Evolutionary conservation across 2,113 vertebrate genomes (phyloP), one percentile per base, ranked within the genome.

Genomic region (Malurus alboscapulatus): DNA sequence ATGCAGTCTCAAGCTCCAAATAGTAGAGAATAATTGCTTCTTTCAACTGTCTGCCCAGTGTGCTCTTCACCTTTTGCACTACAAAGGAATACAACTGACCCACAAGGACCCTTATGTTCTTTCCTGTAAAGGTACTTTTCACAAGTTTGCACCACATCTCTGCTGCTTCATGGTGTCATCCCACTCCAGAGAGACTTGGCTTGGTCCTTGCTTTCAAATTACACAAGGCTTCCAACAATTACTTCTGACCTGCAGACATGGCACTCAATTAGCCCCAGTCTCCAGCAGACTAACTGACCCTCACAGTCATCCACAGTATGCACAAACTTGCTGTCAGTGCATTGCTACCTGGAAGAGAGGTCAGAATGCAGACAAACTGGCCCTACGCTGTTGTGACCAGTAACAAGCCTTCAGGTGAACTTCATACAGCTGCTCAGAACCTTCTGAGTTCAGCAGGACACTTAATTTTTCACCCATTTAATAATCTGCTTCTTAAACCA

Each of bases 181-280:
- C 12, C 0, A 0, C 18, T 2, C 29, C 1, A 25, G 18, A 40
- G 40, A 51, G 10, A 30, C 40, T 21, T 19, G 4, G 8, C 8
- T 24, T 13, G 4, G 9, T 3, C 36, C 32, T 59, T 61, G 19
- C 48, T 71, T 92, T 22, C 16, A 3, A 45, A 63, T 27, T 81
- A 62, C 29, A 19, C 14, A 5, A 77, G 4, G 38, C 38, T 87
- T 58, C 34, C 59, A 29, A 12, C 55, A 84, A 36, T 30, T 65
- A 25, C 34, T 88, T 54, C 55, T 62, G 75, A 30, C 29, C 34
- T 42, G 11, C 0, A 29, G 25, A 38, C 0, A 6, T 32, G 11
- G 29, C 20, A 71, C 18, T 53, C 32, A 44, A 38, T 26, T 10
- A 84, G 18, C 22, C 4, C 29, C 26, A 6, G 22, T 12, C 22